Evolutionary conservation across 2,797 vertebrate genomes (phyloP).

Genomic region (Gallirallus australis): DNA sequence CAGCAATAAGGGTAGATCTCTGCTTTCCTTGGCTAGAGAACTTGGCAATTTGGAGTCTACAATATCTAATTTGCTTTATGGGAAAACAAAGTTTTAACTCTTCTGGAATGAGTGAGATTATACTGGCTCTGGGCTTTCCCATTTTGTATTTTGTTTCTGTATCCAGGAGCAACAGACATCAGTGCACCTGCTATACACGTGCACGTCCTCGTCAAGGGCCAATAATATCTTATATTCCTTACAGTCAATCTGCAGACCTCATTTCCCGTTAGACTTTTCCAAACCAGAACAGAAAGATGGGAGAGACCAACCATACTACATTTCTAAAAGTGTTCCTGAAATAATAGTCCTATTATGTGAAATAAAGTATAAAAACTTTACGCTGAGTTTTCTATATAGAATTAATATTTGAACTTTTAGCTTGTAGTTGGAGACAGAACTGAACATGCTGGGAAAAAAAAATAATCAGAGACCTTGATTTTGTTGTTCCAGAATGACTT

Average conservation of each 20-base stretch:
- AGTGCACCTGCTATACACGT: constrained; percentile 16
- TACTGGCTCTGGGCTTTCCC: constrained; percentile 11
- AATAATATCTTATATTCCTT: not conserved
- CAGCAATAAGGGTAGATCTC: not conserved
- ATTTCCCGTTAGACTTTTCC: not conserved
- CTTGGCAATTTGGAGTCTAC: not conserved
- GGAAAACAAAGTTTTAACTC: constrained; percentile 31
- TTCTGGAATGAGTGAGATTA: constrained; percentile 50
- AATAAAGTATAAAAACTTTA: not conserved
- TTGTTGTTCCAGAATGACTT: not conserved
- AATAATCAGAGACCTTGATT: not conserved
- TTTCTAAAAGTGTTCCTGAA: not conserved
- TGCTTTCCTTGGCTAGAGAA: constrained; percentile 45
- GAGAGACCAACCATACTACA: not conserved
- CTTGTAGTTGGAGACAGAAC: not conserved
- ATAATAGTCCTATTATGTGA: not conserved
- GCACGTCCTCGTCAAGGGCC: not conserved
- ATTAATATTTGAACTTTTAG: not conserved
- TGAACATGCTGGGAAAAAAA: not conserved
- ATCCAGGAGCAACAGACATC: constrained; percentile 20
- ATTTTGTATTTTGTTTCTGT: constrained; percentile 31
- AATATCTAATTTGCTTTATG: constrained; percentile 30
- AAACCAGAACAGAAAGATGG: not conserved
- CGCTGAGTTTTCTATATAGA: not conserved
- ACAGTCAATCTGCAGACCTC: not conserved